Evolutionary conservation across 2,888 invertebrate genomes (phyloP).

Genomic region (Troilus luridus): DNA sequence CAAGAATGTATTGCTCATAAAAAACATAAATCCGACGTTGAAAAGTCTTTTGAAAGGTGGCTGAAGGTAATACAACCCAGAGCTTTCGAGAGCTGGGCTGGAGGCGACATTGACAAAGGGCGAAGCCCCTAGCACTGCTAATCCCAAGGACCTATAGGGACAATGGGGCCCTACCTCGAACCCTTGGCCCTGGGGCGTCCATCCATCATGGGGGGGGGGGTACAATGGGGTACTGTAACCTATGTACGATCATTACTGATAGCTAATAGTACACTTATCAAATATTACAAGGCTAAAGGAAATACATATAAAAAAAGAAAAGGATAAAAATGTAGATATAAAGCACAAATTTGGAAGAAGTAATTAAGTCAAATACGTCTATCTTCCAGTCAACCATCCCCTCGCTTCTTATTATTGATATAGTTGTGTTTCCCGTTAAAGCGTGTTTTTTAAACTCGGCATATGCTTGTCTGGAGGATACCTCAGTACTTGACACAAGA

Average conservation of each 20-base stretch:
- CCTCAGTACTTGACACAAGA: too few species aligned
- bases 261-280: neutral
- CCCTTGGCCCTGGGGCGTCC: neutral
- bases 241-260: neutral
- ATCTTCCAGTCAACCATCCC: too few species aligned
- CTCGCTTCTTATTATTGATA: too few species aligned
- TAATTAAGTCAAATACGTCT: too few species aligned
- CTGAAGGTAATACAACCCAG: neutral
- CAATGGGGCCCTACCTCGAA: slow-evolving; percentile 14
- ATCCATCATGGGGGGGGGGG: neutral
- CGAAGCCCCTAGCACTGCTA: neutral
- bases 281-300: neutral
- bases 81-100: neutral
- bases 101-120: neutral
- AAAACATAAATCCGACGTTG: neutral
- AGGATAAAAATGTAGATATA: too few species aligned
- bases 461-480: too few species aligned
- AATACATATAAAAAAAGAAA: too few species aligned
- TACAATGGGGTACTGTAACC: neutral
- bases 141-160: neutral
- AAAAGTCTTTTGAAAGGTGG: neutral
- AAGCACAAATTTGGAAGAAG: too few species aligned
- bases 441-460: too few species aligned
- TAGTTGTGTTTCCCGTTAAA: too few species aligned
- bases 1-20: neutral